Evolutionary conservation across 2,888 invertebrate genomes (phyloP).

Genomic region (Automeris io): DNA sequence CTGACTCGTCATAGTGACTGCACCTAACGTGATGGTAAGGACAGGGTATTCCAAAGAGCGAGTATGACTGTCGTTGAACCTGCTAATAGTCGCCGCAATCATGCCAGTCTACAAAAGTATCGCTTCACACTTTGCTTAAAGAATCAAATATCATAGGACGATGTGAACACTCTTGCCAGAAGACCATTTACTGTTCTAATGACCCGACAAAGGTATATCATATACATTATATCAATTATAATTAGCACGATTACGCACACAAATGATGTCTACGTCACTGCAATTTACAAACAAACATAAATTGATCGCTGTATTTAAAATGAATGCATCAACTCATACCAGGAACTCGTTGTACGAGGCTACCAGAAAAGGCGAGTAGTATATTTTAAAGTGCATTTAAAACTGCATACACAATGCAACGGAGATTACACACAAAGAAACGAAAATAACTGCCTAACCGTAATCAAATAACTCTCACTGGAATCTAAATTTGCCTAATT

Average conservation of each 20-base stretch:
- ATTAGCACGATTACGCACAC: background rate
- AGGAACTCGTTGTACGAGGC: conserved; percentile 69
- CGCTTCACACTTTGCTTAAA: no score
- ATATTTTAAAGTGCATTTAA: conserved; percentile 12
- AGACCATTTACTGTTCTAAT: no score
- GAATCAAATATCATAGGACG: no score
- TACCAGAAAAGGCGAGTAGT: conserved; percentile 49
- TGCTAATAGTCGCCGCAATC: no score
- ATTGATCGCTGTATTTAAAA: conserved; percentile 8
- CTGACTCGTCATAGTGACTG: no score
- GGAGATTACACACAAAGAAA: background rate
- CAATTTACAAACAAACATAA: conserved; percentile 1
- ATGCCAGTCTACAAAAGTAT: no score
- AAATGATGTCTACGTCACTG: conserved; percentile 1
- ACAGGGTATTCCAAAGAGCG: no score
- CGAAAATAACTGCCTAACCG: background rate
- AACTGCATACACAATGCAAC: conserved; percentile 4
- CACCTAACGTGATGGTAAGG: no score
- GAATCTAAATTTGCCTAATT: background rate
- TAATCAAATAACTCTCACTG: background rate
- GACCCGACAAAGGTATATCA: background rate
- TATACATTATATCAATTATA: background rate
- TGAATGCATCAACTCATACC: conserved; percentile 42
- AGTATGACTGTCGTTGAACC: no score
- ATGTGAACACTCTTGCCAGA: no score